A percentile compares a stretch with the other conserved stretches of the same genome.
These are phyloP conservation scores for Jordanella pulchra DNA, from an alignment of 2,797 vertebrate species.

Conservation along the genomic window DNA sequence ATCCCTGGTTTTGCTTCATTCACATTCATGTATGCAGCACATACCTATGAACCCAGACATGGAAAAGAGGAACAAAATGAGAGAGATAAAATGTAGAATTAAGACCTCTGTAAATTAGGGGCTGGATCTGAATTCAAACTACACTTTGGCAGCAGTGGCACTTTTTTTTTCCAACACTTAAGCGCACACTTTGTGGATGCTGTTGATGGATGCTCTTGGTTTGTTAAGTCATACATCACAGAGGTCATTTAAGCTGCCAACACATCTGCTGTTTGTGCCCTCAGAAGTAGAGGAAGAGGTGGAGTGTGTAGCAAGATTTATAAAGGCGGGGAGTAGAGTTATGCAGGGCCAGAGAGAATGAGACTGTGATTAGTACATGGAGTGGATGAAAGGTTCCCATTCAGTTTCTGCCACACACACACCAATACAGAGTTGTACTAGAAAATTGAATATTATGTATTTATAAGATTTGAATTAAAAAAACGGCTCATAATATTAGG, in stretches of 20 bases:
- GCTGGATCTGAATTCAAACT: slow-evolving; percentile 57
- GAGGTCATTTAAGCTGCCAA: slow-evolving; percentile 93
- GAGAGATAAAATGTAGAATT: slow-evolving; percentile 1
- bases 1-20: slow-evolving; percentile 46
- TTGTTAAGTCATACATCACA: slow-evolving; percentile 96
- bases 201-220: slow-evolving; percentile 90
- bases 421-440: slow-evolving; percentile 8
- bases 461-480: no score
- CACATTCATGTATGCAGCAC: slow-evolving; percentile 59
- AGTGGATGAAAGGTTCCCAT: slow-evolving; percentile 59
- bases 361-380: slow-evolving; percentile 67
- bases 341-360: slow-evolving; percentile 61
- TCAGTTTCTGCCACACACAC: slow-evolving; percentile 20
- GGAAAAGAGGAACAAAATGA: slow-evolving; percentile 18
- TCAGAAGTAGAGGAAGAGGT: slow-evolving; percentile 65
- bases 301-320: slow-evolving; percentile 63
- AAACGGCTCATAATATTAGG: slow-evolving; percentile 53
- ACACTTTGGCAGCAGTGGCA: slow-evolving; percentile 46
- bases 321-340: slow-evolving; percentile 60
- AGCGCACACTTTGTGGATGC: slow-evolving; percentile 35
- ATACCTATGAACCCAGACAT: slow-evolving; percentile 54
- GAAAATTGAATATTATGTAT: slow-evolving; percentile 37
- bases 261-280: slow-evolving; percentile 88
- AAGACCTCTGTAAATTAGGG: slow-evolving; percentile 21
- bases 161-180: slow-evolving; percentile 23